phyloP scores from a whole-genome alignment of 1,140 invertebrate genomes.

The Drusus annulatus region DNA sequence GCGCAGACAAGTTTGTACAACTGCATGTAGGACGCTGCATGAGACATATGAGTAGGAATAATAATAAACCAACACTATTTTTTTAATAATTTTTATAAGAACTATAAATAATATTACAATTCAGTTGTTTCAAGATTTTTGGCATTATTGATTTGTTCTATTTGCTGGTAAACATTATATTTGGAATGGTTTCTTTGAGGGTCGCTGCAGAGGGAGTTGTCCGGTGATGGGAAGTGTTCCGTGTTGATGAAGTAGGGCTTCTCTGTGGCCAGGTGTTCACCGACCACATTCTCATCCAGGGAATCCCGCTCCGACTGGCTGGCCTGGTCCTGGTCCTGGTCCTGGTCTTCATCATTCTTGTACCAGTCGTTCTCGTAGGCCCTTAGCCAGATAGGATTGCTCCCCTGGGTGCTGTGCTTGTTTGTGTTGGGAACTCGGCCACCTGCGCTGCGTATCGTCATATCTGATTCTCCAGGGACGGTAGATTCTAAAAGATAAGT shows the following conservation, averaged over 20 bases:
- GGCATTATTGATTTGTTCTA: slow-evolving; percentile 76
- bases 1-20: too few species aligned
- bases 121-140: slow-evolving; percentile 92
- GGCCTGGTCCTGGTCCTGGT: slow-evolving; percentile 79
- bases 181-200: slow-evolving; percentile 73
- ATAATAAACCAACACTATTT: too few species aligned
- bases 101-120: slow-evolving; percentile 67
- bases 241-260: slow-evolving; percentile 72
- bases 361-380: slow-evolving; percentile 96
- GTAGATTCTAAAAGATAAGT: slow-evolving; percentile 64
- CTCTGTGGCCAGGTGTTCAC: slow-evolving; percentile 72
- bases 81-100: slow-evolving; percentile 22
- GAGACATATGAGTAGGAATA: too few species aligned
- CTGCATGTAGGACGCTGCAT: too few species aligned
- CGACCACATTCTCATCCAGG: slow-evolving; percentile 88
- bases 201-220: slow-evolving; percentile 66
- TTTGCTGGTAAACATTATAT: slow-evolving; percentile 77
- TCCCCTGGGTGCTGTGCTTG: slow-evolving; percentile 93
- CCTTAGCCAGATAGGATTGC: slow-evolving; percentile 96
- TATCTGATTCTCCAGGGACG: slow-evolving; percentile 79
- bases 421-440: slow-evolving; percentile 93
- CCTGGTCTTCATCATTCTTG: slow-evolving; percentile 87
- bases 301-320: slow-evolving; percentile 85
- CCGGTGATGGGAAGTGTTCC: slow-evolving; percentile 70
- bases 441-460: slow-evolving; percentile 78